Conservation (phyloP, 2,888 invertebrate species). For the Dasysyrphus tricinctus region DNA sequence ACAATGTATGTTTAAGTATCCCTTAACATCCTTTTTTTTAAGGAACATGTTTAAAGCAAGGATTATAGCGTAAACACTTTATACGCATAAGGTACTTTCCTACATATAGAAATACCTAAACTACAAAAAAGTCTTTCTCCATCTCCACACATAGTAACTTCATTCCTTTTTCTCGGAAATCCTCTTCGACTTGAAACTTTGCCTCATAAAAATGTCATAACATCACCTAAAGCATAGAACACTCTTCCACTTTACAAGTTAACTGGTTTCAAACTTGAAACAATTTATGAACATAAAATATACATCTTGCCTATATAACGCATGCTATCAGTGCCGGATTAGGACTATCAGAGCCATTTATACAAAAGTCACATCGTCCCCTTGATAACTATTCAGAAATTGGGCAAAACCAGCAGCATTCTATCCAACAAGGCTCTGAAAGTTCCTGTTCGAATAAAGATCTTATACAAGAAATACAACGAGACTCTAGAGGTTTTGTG, state of each 20-base stretch:
- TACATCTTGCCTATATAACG: not conserved
- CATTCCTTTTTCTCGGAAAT: slow-evolving; percentile 30
- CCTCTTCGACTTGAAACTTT: slow-evolving; percentile 60
- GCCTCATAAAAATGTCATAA: slow-evolving; percentile 69
- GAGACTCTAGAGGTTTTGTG: not conserved
- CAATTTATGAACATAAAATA: slow-evolving; percentile 37
- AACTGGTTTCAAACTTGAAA: slow-evolving; percentile 63
- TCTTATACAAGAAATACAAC: not conserved
- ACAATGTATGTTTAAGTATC: not conserved
- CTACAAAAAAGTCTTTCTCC: not conserved
- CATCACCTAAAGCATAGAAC: slow-evolving; percentile 61
- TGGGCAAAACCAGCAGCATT: not conserved
- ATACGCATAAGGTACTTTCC: not conserved
- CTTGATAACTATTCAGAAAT: not conserved
- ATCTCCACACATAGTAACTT: not conserved
- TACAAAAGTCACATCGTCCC: not conserved
- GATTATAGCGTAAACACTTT: slow-evolving; percentile 24
- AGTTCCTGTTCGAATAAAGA: not conserved
- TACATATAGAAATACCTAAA: not conserved
- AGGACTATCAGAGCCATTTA: not conserved
- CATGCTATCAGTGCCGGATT: not conserved
- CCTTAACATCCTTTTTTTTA: not conserved
- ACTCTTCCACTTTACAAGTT: slow-evolving; percentile 52
- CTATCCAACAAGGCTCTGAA: not conserved
- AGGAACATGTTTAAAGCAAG: not conserved